Base-by-base conservation (phyloP, 2,797 vertebrate species). In the Gastrophryne carolinensis region DNA sequence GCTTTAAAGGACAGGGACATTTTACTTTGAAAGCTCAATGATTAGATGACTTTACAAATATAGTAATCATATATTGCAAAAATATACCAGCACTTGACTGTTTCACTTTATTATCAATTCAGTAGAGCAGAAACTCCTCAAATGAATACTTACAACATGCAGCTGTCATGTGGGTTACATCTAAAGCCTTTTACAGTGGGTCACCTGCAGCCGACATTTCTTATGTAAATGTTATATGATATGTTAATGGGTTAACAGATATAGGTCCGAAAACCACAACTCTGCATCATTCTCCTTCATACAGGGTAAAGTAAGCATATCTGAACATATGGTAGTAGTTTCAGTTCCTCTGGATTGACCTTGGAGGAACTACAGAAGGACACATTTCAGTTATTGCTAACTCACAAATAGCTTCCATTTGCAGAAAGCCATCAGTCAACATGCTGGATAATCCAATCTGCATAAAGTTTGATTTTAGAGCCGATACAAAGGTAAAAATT, bases 301-400 rank as follows among this genome's bases (percentile, higher is more conserved):
- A 57, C 12, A 41, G 26, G 19, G 17, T 41, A 50, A 19, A 27
- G 24, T 27, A 56, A 67, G 64, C 15, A 26, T 30, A 67, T 35
- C 13, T 67, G 49, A 37, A 49, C 62, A 32, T 65, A 34, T 50
- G 44, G 49, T 23, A 69, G 24, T 57, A 39, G 52, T 69, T 69
- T 69, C 66, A 69, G 50, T 69, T 69, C 66, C 52, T 52, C 52
- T 41, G 21, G 12, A 50, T 19, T 54, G 49, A 49, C 32, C 65
- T 58, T 57, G 53, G 17, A 30, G 11, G 54, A 58, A 15, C 66
- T 69, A 56, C 6, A 60, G 15, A 12, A 60, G 56, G 27, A n/a
- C 15, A 2, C 12, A 6, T 71, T 49, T 71, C 12, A 58, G n/a
- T 57, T 67, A 26, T 17, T 69, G 52, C 34, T 69, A 69, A 57